phyloP scores from a whole-genome alignment of 2,113 vertebrate genomes.

The Engraulis encrasicolus region DNA sequence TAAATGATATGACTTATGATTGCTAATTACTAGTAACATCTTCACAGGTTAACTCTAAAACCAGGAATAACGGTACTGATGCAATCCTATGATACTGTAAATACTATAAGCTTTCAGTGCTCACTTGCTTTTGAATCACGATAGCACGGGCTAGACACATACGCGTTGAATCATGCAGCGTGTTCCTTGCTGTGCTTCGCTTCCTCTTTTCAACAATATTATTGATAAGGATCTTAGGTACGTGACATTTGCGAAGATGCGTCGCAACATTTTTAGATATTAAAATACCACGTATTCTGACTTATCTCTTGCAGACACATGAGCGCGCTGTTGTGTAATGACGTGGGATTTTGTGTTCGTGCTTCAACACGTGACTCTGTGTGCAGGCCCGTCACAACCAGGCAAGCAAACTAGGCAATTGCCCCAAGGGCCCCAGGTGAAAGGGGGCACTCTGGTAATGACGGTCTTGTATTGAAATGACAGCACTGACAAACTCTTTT shows the following conservation, averaged over 20 bases:
- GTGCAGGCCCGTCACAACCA: no score
- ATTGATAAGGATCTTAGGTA: background rate
- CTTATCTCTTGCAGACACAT: background rate
- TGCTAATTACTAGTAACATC: background rate
- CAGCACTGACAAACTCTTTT: no score
- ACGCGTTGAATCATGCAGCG: background rate
- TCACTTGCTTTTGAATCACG: slow-evolving; percentile 5
- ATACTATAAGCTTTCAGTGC: background rate
- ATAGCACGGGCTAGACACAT: background rate
- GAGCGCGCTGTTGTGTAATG: background rate
- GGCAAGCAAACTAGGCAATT: no score
- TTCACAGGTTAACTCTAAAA: slow-evolving; percentile 13
- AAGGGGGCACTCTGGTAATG: no score
- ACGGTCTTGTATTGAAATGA: no score
- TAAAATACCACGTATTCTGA: background rate
- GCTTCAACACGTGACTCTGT: slow-evolving; percentile 8
- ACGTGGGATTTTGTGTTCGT: background rate
- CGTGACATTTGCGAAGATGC: background rate
- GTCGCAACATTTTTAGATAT: background rate
- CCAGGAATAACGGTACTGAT: background rate
- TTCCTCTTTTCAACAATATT: background rate
- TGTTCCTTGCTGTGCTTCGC: background rate
- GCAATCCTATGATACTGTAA: background rate
- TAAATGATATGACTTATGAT: background rate
- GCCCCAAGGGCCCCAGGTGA: no score